These are phyloP conservation scores for Macropis europaea DNA, from an alignment of 2,888 invertebrate genomes.

Conservation along the genomic window DNA sequence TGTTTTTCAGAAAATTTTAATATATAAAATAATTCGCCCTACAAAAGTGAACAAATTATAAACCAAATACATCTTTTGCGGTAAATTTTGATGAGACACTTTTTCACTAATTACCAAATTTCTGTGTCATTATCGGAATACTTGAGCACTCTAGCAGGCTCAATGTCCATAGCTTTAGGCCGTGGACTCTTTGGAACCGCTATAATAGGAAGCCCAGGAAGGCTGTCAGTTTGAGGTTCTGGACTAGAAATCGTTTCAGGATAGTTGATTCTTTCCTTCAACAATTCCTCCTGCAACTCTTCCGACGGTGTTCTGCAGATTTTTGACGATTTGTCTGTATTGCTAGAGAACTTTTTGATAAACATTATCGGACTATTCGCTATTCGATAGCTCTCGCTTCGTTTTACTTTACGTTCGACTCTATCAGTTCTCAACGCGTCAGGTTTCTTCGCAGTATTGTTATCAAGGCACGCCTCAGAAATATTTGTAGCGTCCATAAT, in stretches of 20 bases:
- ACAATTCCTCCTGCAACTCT: slow-evolving; percentile 79
- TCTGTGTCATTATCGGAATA: slow-evolving; percentile 86
- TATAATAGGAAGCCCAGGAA: slow-evolving; percentile 32
- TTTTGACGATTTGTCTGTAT: slow-evolving; percentile 68
- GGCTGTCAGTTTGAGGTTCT: slow-evolving; percentile 68
- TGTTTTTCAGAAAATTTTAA: no score
- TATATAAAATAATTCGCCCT: no score
- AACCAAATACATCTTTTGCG: no score
- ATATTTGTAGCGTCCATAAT: slow-evolving; percentile 11
- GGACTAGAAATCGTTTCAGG: slow-evolving; percentile 83
- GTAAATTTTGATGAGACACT: no score
- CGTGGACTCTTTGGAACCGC: slow-evolving; percentile 82
- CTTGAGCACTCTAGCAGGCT: slow-evolving; percentile 85
- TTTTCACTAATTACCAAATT: slow-evolving; percentile 84
- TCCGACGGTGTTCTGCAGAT: slow-evolving; percentile 77
- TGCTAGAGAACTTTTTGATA: slow-evolving; percentile 81
- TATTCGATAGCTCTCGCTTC: slow-evolving; percentile 92
- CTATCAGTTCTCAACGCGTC: slow-evolving; percentile 14
- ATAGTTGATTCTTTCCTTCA: slow-evolving; percentile 87
- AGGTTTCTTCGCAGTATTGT: slow-evolving; percentile 5
- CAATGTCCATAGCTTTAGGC: slow-evolving; percentile 84
- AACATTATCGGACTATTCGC: slow-evolving; percentile 88
- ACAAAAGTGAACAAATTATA: no score
- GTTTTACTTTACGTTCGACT: slow-evolving; percentile 83
- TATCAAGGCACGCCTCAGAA: slow-evolving; percentile 5